phyloP scores from a whole-genome alignment of 2,888 invertebrate genomes.

The Gordius sp. region DNA sequence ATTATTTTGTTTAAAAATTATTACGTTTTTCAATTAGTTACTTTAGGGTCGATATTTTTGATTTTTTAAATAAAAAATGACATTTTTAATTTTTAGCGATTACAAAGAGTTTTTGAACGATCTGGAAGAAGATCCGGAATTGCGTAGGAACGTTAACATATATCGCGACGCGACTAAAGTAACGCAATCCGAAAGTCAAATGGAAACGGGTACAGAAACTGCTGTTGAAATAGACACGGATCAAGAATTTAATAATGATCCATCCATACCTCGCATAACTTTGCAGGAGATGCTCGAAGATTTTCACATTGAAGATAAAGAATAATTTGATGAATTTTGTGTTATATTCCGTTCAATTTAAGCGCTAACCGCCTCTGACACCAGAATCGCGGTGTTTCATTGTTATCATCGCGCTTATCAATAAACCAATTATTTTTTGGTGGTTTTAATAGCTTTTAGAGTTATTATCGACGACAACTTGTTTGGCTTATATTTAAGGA shows the following conservation, averaged over 20 bases:
- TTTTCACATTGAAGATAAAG: slow-evolving; percentile 44
- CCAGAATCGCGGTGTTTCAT: too few relatives aligned
- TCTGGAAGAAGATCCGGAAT: slow-evolving; percentile 66
- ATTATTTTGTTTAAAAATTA: slow-evolving; percentile 18
- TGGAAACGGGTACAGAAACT: too few relatives aligned
- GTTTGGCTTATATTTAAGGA: too few relatives aligned
- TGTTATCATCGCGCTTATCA: too few relatives aligned
- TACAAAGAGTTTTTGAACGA: slow-evolving; percentile 86
- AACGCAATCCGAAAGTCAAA: too few relatives aligned
- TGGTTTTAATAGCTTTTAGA: too few relatives aligned
- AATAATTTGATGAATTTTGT: too few relatives aligned
- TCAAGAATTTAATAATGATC: slow-evolving; percentile 35
- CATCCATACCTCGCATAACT: slow-evolving; percentile 43
- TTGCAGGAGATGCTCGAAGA: slow-evolving; percentile 80
- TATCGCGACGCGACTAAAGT: too few relatives aligned
- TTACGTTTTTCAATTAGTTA: slow-evolving; percentile 18
- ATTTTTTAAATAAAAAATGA: slow-evolving; percentile 10
- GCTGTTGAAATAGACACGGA: slow-evolving; percentile 21
- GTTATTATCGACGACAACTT: too few relatives aligned
- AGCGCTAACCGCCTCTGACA: too few relatives aligned
- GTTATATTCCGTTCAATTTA: too few relatives aligned
- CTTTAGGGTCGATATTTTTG: slow-evolving; percentile 1
- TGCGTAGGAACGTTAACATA: slow-evolving; percentile 71
- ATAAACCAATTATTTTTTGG: too few relatives aligned
- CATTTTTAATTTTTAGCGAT: slow-evolving; percentile 38